Evolutionary conservation across 1,140 invertebrate genomes (phyloP), one percentile per base, ranked within the genome.

Genomic region (Limonius californicus): DNA sequence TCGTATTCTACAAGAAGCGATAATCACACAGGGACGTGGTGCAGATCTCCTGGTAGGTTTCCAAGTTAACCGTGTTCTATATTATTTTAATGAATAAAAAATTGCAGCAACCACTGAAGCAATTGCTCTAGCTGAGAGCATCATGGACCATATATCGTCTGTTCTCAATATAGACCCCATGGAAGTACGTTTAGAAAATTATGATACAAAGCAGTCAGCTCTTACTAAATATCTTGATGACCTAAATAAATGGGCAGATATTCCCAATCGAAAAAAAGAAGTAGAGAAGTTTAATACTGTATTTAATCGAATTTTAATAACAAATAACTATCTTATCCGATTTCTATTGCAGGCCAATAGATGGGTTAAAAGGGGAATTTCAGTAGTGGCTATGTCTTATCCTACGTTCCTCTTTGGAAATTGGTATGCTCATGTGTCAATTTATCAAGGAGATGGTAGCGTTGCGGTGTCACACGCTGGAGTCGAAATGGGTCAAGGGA

Each of bases 401-500:
- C 79, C 82, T 1, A 73, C 88, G 8, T 71, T 72, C 6, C 80
- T 82, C 61, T 80, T 78, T 53, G 84, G 83, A 16, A 47, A 83
- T 16, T 90, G 78, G 64, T 83, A 84, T 68, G 83, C 83, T 0
- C 76, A 87, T 16, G 81, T 94, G 1, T 85, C 87, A 1, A 83
- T 94, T 61, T 91, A 87, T 72, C 85, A 87, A 35, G 76, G 77
- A 1, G 91, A 94, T 79, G 91, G 90, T 9, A 87, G 87, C 0
- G 89, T 94, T 0, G 80, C 84, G 0, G 79, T 94, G 27, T 80
- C 82, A 12, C 89, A 92, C 70, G 89, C 86, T 54, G 91, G 90
- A 23, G 84, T 92, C 35, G 92, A 95, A 83, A 88, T 89, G 77
- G 92, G 92, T 8, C 92, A 94, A 81, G 92, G 92, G 1, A 85